Percentiles rank a stretch among this genome's conserved stretches.
phyloP scores from a whole-genome alignment of 1,140 invertebrate genomes.

The Tachypleus tridentatus region DNA sequence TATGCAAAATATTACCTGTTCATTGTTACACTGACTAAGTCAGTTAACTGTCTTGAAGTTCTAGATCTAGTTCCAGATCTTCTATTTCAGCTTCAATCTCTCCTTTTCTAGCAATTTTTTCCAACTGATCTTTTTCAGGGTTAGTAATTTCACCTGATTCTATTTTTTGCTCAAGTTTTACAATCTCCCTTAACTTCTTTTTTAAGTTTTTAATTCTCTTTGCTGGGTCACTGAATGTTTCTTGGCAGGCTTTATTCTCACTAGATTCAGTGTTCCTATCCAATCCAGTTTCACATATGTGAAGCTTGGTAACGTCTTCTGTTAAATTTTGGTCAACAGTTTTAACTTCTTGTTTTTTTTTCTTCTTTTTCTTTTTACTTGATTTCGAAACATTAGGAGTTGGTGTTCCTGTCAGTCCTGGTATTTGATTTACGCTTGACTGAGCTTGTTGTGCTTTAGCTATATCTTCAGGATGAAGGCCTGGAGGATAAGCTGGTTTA shows the following conservation, averaged over 20 bases:
- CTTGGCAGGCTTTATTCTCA: too few species aligned
- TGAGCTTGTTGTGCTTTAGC: slow-evolving; percentile 37
- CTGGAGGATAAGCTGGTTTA: slow-evolving; percentile 31
- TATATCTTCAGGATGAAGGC: slow-evolving; percentile 43
- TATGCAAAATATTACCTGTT: too few species aligned
- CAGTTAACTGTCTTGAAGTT: slow-evolving; percentile 1
- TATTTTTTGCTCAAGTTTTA: slow-evolving; percentile 67
- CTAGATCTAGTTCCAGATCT: slow-evolving; percentile 26
- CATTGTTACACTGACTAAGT: background rate
- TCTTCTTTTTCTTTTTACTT: slow-evolving; percentile 36
- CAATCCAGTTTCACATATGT: too few species aligned
- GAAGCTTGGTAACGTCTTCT: too few species aligned
- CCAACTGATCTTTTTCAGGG: slow-evolving; percentile 64
- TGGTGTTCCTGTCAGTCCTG: slow-evolving; percentile 11
- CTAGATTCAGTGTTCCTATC: too few species aligned
- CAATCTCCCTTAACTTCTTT: slow-evolving; percentile 84
- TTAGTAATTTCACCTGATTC: slow-evolving; percentile 57
- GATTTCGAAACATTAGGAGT: slow-evolving; percentile 27
- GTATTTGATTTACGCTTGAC: slow-evolving; percentile 16
- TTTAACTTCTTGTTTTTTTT: slow-evolving; percentile 27
- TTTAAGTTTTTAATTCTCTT: slow-evolving; percentile 76
- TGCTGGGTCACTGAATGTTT: slow-evolving; percentile 34
- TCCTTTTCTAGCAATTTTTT: slow-evolving; percentile 29
- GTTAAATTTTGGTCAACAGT: too few species aligned
- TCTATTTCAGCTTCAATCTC: slow-evolving; percentile 33